phyloP scores from a whole-genome alignment of 2,888 invertebrate species.

The Tachina fera region DNA sequence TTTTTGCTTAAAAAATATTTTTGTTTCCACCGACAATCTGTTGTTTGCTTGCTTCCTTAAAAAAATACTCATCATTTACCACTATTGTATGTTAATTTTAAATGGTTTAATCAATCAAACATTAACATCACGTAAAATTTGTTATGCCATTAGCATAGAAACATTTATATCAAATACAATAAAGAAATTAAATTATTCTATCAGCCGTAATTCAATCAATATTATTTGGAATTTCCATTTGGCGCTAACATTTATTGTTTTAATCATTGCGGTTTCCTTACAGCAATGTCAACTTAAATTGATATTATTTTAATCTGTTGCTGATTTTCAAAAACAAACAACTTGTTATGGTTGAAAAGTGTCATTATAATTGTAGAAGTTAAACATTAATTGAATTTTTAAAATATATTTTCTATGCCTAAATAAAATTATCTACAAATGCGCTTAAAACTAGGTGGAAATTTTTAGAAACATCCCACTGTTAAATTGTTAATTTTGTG shows the following conservation, averaged over 20 bases:
- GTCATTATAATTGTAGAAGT: slow-evolving; percentile 28
- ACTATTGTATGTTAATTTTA: not conserved
- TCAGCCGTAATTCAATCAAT: slow-evolving; percentile 1
- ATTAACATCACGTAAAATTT: not conserved
- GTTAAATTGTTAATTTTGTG: too few species aligned
- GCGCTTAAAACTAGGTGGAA: not conserved
- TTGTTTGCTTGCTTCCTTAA: too few species aligned
- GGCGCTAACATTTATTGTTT: not conserved
- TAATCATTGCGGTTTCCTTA: slow-evolving; percentile 19
- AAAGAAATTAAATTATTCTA: slow-evolving; percentile 3
- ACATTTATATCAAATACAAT: not conserved
- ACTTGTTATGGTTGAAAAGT: slow-evolving; percentile 25
- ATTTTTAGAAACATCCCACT: too few species aligned
- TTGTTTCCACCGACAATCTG: too few species aligned
- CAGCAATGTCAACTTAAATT: not conserved
- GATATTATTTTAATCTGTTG: slow-evolving; percentile 7
- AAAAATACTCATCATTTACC: not conserved
- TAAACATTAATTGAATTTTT: slow-evolving; percentile 56
- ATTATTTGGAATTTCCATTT: not conserved
- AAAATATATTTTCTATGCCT: slow-evolving; percentile 34
- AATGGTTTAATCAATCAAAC: not conserved
- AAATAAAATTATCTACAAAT: not conserved
- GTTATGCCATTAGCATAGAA: not conserved
- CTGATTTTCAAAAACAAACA: slow-evolving; percentile 22
- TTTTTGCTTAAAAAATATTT: too few species aligned